Conservation (phyloP, 2,797 vertebrate species). For the Myotis myotis region DNA sequence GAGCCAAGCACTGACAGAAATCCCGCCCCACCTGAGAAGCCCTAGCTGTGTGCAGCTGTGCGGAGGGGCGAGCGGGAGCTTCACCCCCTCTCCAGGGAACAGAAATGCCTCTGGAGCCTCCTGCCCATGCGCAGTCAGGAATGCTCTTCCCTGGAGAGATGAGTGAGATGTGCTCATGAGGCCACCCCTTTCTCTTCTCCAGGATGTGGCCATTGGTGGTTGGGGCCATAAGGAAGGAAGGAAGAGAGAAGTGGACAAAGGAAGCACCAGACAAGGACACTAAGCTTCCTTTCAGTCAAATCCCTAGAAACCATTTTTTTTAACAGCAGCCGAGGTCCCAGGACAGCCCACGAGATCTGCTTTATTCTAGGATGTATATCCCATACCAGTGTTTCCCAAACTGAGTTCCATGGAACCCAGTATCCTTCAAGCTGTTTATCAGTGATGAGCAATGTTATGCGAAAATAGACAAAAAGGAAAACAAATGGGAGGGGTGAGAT, state of each 20-base stretch:
- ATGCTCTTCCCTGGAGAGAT: accelerated
- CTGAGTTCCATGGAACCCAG: background rate
- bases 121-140: background rate
- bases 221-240: no score
- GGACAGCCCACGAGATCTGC: background rate
- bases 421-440: background rate
- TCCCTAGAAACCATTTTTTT: background rate
- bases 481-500: background rate
- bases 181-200: background rate
- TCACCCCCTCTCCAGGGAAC: background rate
- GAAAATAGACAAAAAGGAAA: background rate
- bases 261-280: background rate
- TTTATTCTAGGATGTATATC: background rate
- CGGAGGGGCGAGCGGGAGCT: no score
- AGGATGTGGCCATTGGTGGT: background rate
- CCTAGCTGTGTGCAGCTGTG: no score
- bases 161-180: accelerated
- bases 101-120: background rate
- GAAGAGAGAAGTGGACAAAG: background rate
- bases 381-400: background rate
- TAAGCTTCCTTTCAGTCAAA: background rate
- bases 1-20: background rate
- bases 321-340: background rate
- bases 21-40: background rate
- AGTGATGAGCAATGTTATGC: background rate